These are phyloP conservation scores for Coelopa pilipes DNA, from an alignment of 2,888 invertebrate species.

Conservation along the genomic window DNA sequence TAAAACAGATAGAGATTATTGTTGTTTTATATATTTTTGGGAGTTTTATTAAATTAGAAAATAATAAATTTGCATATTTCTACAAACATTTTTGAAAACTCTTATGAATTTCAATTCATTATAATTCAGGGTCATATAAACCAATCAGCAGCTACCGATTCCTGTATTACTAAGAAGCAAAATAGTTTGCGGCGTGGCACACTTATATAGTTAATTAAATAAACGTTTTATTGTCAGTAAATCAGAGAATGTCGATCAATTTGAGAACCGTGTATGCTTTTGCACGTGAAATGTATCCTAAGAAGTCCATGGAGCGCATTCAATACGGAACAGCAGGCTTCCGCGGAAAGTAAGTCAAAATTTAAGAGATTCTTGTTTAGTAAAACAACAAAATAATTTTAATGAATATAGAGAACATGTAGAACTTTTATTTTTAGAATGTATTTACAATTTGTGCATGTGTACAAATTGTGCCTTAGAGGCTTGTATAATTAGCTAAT, in stretches of 20 bases:
- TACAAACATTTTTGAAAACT: too few species aligned
- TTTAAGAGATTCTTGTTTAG: too few species aligned
- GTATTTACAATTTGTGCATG: conserved; percentile 20
- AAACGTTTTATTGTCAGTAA: conserved; percentile 11
- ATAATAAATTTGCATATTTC: too few species aligned
- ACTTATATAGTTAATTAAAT: not conserved
- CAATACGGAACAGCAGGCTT: conserved; percentile 90
- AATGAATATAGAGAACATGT: too few species aligned
- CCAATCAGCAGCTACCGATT: not conserved
- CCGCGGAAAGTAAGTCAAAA: conserved; percentile 72
- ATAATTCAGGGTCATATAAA: too few species aligned
- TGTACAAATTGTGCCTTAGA: conserved; percentile 15
- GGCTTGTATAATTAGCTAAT: not conserved
- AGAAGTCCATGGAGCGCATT: conserved; percentile 73
- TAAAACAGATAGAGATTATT: too few species aligned
- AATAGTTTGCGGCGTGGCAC: conserved; percentile 35
- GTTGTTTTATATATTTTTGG: too few species aligned
- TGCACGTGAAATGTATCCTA: conserved; percentile 82
- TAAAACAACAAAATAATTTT: too few species aligned
- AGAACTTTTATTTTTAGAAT: too few species aligned
- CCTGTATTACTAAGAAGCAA: not conserved
- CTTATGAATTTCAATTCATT: too few species aligned
- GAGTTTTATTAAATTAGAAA: too few species aligned
- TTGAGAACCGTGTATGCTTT: conserved; percentile 74
- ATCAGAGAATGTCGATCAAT: conserved; percentile 60